phyloP scores from a whole-genome alignment of 2,888 invertebrate species.

The Carpatolechia fugitivella region DNA sequence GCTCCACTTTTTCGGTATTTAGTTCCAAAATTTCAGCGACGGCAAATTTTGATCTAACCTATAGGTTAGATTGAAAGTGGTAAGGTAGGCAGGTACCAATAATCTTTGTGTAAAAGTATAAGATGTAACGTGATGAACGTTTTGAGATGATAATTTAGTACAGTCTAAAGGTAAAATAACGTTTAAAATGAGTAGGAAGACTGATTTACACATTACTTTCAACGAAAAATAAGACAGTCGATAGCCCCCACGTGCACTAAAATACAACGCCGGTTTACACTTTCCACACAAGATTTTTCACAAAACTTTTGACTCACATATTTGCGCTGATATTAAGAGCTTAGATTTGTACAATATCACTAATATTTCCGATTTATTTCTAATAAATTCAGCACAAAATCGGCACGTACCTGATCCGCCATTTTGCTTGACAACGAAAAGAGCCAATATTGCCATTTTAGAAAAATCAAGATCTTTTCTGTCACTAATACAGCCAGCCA shows the following conservation, averaged over 20 bases:
- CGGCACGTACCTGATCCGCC: constrained; percentile 88
- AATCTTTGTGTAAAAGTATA: no score
- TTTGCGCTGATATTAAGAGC: constrained; percentile 11
- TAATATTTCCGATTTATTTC: constrained; percentile 22
- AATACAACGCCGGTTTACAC: constrained; percentile 44
- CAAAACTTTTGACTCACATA: constrained; percentile 19
- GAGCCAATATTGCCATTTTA: constrained; percentile 44
- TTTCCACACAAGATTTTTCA: constrained; percentile 28
- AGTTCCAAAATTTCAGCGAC: no score
- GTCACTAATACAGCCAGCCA: background rate
- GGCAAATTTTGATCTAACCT: no score
- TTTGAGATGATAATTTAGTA: no score
- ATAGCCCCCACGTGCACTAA: constrained; percentile 53
- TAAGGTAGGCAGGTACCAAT: no score
- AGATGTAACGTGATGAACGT: no score
- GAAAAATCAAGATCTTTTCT: constrained; percentile 3
- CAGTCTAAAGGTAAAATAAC: no score
- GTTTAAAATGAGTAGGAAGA: no score
- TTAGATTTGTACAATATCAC: constrained; percentile 23
- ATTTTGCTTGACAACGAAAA: constrained; percentile 83
- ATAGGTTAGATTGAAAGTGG: no score
- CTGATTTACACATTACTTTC: background rate
- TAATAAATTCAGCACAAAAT: constrained; percentile 40
- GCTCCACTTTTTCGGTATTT: no score
- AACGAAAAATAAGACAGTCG: background rate